Conservation (phyloP, 2,888 invertebrate genomes). For the Harpalus rubripes region DNA sequence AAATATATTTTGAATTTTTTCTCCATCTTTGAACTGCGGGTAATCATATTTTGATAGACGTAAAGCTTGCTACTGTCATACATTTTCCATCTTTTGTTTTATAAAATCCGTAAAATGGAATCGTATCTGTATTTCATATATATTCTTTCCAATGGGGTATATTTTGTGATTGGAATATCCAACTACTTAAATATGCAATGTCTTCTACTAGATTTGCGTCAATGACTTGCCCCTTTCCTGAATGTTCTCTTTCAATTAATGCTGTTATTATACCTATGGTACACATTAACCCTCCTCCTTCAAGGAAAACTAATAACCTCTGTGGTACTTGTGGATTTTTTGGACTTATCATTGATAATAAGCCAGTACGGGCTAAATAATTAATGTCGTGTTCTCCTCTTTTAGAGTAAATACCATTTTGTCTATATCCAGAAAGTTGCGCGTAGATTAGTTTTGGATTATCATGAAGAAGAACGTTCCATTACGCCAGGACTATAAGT, state of each 20-base stretch:
- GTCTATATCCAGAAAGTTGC: constrained; percentile 95
- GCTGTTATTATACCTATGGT: constrained; percentile 94
- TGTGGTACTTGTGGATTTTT: constrained; percentile 85
- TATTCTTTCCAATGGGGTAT: constrained; percentile 84
- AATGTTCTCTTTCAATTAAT: constrained; percentile 87
- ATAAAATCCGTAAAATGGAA: constrained; percentile 95
- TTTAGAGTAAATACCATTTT: constrained; percentile 85
- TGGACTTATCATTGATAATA: constrained; percentile 83
- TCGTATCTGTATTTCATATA: constrained; percentile 80
- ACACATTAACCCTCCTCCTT: constrained; percentile 95
- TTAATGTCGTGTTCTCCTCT: constrained; percentile 99
- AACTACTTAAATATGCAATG: constrained; percentile 93
- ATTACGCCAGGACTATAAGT: constrained; percentile 96
- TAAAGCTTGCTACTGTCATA: constrained; percentile 97
- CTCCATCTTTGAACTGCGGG: constrained; percentile 82
- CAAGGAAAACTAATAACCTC: constrained; percentile 96
- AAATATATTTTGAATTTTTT: constrained; percentile 80
- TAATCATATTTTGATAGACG: constrained; percentile 83
- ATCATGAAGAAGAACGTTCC: constrained; percentile 82
- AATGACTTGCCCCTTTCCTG: constrained; percentile 92
- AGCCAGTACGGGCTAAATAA: constrained; percentile 92
- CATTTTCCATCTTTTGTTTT: constrained; percentile 94
- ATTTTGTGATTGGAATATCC: constrained; percentile 86
- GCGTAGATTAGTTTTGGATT: constrained; percentile 94
- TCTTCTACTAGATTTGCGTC: constrained; percentile 96